Evolutionary conservation across 2,797 vertebrate species (phyloP).

Genomic region (Spinus olivaceus): DNA sequence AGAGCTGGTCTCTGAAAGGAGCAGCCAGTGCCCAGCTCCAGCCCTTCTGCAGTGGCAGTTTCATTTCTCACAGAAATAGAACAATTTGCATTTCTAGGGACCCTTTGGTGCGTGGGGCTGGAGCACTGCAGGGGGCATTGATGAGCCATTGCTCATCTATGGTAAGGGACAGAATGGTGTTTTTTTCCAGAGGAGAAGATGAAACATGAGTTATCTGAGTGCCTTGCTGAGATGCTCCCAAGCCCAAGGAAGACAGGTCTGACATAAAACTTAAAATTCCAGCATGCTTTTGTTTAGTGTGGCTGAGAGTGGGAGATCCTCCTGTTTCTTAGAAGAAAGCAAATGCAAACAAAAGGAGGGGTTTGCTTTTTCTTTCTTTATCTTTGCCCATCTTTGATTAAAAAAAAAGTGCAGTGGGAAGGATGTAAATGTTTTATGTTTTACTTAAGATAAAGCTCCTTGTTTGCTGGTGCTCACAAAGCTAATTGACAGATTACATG

Average conservation of each 20-base stretch:
- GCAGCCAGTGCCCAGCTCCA: not conserved
- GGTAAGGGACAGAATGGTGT: not conserved
- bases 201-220: not conserved
- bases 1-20: not conserved
- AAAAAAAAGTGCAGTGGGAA: not conserved
- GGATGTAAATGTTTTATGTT: not conserved
- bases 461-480: not conserved
- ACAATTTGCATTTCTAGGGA: not conserved
- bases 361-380: not conserved
- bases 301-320: not conserved
- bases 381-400: no score
- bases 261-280: not conserved
- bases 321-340: not conserved
- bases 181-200: not conserved
- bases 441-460: not conserved
- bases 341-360: not conserved
- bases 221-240: not conserved
- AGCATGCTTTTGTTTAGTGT: not conserved
- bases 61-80: not conserved
- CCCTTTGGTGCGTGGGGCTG: rapidly evolving
- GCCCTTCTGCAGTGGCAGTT: not conserved
- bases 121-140: not conserved
- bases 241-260: not conserved
- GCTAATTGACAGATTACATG: not conserved
- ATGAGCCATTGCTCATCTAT: not conserved